phyloP scores from a whole-genome alignment of 2,888 invertebrate species.

The Caenorhabditis sp. region DNA sequence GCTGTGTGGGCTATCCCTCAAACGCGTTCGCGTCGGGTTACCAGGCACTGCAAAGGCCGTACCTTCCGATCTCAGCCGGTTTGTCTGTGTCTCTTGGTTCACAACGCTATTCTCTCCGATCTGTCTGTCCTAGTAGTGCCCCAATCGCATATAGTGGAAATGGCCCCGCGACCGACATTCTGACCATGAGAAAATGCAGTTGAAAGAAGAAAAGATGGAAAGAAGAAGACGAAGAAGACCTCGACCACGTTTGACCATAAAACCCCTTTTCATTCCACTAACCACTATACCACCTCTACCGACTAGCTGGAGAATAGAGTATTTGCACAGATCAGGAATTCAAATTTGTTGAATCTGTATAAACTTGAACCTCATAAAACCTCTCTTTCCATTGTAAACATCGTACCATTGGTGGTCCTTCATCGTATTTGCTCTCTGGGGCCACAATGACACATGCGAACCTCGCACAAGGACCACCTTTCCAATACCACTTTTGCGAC shows the following conservation, averaged over 20 bases:
- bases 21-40: constrained; percentile 52
- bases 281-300: constrained; percentile 14
- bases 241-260: constrained; percentile 28
- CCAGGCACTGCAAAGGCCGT: constrained; percentile 55
- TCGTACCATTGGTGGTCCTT: background rate
- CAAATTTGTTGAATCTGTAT: background rate
- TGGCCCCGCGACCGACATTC: constrained; percentile 59
- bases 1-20: constrained; percentile 55
- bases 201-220: constrained; percentile 11
- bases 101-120: constrained; percentile 15
- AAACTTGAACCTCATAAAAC: background rate
- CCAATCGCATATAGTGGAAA: constrained; percentile 58
- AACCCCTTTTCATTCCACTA: constrained; percentile 39
- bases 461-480: constrained; percentile 3
- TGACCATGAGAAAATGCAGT: constrained; percentile 52
- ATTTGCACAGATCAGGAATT: constrained; percentile 9
- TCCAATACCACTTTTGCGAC: background rate
- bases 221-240: constrained; percentile 21
- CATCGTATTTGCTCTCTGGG: constrained; percentile 7
- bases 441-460: constrained; percentile 16
- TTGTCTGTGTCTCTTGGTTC: constrained; percentile 18
- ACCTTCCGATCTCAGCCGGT: constrained; percentile 39
- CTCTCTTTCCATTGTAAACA: constrained; percentile 4
- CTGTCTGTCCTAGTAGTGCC: constrained; percentile 32
- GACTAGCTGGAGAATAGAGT: background rate